Evolutionary conservation across 1,140 invertebrate genomes (phyloP).

Genomic region (Anastatus disparis): DNA sequence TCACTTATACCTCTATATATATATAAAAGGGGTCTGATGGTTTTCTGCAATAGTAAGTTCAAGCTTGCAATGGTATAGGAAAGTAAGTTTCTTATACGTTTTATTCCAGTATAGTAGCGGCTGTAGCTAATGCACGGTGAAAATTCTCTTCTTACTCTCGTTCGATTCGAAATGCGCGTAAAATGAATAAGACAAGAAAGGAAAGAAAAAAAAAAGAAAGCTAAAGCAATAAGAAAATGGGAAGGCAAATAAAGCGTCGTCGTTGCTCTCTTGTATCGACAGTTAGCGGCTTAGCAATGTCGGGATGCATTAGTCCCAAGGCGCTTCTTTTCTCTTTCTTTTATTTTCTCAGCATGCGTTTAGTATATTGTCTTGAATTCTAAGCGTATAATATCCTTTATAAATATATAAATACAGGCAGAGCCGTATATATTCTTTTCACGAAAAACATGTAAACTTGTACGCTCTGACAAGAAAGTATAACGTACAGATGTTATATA

Average conservation of each 20-base stretch:
- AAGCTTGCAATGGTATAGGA: too few species aligned
- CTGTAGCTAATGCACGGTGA: conserved; percentile 12
- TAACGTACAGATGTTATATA: too few species aligned
- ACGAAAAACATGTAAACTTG: too few species aligned
- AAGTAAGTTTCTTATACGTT: background rate
- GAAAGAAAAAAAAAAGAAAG: background rate
- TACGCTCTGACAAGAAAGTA: too few species aligned
- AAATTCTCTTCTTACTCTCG: conserved; percentile 20
- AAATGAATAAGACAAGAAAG: conserved; percentile 11
- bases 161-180: conserved; percentile 1
- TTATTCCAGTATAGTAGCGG: background rate
- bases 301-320: conserved; percentile 10
- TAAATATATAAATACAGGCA: background rate
- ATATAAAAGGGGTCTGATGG: too few species aligned
- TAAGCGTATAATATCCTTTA: background rate
- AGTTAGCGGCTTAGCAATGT: conserved; percentile 14
- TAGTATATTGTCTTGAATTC: background rate
- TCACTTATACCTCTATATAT: too few species aligned
- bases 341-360: background rate
- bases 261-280: background rate
- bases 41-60: too few species aligned
- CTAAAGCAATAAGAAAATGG: background rate
- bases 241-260: background rate
- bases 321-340: background rate
- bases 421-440: background rate